Evolutionary conservation across 2,113 vertebrate genomes (phyloP).

Genomic region (Anthoscopus minutus): DNA sequence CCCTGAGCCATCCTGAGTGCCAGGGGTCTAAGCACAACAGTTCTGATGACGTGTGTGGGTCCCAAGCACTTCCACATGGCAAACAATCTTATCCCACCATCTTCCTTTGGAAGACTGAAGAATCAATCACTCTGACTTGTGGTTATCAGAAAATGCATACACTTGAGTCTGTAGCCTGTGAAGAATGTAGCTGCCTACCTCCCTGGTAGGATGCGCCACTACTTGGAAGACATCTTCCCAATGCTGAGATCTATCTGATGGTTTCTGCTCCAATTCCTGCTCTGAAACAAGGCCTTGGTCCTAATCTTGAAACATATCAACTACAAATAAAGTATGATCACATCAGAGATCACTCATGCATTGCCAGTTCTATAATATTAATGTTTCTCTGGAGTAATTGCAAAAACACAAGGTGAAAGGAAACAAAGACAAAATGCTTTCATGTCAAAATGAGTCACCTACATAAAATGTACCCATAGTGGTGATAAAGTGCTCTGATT

Average conservation of each 20-base stretch:
- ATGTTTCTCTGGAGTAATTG: not conserved
- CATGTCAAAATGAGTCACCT: not conserved
- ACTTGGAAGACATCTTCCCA: not conserved
- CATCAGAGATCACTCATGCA: not conserved
- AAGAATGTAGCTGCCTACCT: not conserved
- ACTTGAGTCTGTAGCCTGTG: not conserved
- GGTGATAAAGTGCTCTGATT: not conserved
- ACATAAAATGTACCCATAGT: not conserved
- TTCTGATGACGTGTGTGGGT: not conserved
- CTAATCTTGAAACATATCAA: not conserved
- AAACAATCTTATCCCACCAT: not conserved
- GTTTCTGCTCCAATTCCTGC: not conserved
- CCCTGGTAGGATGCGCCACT: rapidly evolving
- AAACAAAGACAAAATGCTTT: not conserved
- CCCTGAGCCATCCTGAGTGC: not conserved
- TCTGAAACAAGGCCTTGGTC: not conserved
- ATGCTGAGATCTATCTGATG: not conserved
- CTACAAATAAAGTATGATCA: not conserved
- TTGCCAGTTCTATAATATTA: not conserved
- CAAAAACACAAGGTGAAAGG: not conserved
- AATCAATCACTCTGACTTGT: not conserved
- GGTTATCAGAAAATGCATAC: not conserved
- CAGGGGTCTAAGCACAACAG: not conserved
- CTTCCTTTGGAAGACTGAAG: not conserved
- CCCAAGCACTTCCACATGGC: not conserved